phyloP scores from a whole-genome alignment of 1,140 invertebrate genomes.

The Spodoptera litura region DNA sequence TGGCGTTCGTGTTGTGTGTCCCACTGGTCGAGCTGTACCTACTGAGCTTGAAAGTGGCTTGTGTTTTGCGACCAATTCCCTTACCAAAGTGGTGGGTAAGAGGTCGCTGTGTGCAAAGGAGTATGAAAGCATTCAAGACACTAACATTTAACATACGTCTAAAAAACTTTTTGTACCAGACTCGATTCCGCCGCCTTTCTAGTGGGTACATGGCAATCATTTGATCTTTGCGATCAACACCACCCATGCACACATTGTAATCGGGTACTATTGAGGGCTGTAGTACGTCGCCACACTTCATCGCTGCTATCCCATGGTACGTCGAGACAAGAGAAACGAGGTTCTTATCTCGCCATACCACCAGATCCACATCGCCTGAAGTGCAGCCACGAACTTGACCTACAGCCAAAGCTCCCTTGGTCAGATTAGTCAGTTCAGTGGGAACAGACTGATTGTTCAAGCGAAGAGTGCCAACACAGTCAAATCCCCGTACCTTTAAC shows the following conservation, averaged over 20 bases:
- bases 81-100: too few relatives aligned
- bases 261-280: not conserved
- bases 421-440: not conserved
- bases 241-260: not conserved
- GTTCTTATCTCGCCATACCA: not conserved
- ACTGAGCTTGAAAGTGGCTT: too few relatives aligned
- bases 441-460: not conserved
- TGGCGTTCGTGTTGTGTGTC: too few relatives aligned
- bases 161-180: not conserved
- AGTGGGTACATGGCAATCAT: not conserved
- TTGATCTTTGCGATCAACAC: not conserved
- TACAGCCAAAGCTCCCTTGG: not conserved
- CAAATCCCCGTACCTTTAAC: slow-evolving; percentile 24
- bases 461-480: not conserved
- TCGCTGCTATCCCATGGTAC: not conserved
- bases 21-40: too few relatives aligned
- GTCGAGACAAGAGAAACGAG: not conserved
- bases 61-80: not conserved
- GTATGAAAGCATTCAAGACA: not conserved
- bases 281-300: not conserved
- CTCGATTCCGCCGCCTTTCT: not conserved
- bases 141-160: not conserved
- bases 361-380: not conserved
- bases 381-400: not conserved
- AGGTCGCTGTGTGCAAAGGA: too few relatives aligned